phyloP scores from a whole-genome alignment of 53 echinoderm and acorn worm species.

The Antedon mediterranea region DNA sequence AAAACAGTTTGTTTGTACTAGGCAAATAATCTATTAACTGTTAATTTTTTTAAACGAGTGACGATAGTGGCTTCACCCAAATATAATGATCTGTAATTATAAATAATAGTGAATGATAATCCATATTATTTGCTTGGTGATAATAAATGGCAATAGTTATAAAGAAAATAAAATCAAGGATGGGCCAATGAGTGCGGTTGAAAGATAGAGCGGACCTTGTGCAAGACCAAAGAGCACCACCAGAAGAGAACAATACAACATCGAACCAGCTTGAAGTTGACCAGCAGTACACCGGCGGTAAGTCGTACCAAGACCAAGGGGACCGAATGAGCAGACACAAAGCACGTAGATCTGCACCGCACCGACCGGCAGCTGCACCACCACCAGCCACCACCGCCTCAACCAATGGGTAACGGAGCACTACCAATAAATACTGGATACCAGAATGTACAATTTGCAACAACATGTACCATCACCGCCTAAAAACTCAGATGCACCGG shows the following conservation, averaged over 20 bases:
- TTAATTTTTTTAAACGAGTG: too few species aligned
- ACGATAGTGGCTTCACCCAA: too few species aligned
- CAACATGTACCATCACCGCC: constrained; percentile 16
- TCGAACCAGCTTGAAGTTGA: not conserved
- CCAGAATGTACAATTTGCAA: constrained; percentile 12
- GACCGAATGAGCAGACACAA: constrained; percentile 4
- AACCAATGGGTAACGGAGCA: not conserved
- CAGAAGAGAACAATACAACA: not conserved
- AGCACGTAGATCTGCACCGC: not conserved
- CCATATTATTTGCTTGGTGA: too few species aligned
- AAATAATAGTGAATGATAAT: too few species aligned
- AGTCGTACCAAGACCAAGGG: too few species aligned
- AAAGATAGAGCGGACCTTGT: constrained; percentile 40
- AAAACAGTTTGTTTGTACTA: too few species aligned
- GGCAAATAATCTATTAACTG: too few species aligned
- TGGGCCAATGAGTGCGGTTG: constrained; percentile 28
- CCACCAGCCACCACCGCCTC: constrained; percentile 26
- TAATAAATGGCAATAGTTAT: too few species aligned
- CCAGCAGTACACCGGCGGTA: constrained; percentile 11
- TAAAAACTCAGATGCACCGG: constrained; percentile 15
- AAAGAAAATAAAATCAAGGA: constrained; percentile 23
- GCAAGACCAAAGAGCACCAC: not conserved
- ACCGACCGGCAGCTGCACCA: constrained; percentile 5
- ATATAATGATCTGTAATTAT: too few species aligned
- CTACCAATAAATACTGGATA: not conserved